These are phyloP conservation scores for Pristionchus mayeri DNA, from an alignment of 2,888 invertebrate genomes.

Conservation along the genomic window DNA sequence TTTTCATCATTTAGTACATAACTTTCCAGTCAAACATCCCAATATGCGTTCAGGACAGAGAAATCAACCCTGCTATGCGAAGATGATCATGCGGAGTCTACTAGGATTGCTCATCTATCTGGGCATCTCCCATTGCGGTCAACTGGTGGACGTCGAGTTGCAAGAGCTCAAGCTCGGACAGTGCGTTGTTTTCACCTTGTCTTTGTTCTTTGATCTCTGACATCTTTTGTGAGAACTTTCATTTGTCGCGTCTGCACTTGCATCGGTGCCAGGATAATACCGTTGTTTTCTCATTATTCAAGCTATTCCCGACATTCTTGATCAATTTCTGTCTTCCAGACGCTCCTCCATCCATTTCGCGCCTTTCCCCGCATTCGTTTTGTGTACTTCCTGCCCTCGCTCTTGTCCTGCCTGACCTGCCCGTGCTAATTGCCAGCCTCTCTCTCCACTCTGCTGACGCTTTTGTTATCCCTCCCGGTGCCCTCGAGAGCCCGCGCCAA, in stretches of 20 bases:
- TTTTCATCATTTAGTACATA: too few species aligned
- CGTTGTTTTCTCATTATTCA: background rate
- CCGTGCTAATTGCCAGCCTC: slow-evolving; percentile 37
- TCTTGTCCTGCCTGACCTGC: background rate
- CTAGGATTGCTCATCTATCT: background rate
- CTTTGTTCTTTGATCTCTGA: background rate
- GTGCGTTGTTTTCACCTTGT: slow-evolving; percentile 56
- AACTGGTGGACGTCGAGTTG: slow-evolving; percentile 65
- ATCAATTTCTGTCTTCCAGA: too few species aligned
- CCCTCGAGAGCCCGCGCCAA: background rate
- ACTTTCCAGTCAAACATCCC: too few species aligned
- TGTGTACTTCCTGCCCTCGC: background rate
- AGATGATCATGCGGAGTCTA: background rate
- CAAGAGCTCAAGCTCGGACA: slow-evolving; percentile 69
- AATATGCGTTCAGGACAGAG: too few species aligned
- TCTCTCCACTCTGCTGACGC: background rate
- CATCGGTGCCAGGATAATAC: too few species aligned
- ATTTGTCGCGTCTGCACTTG: too few species aligned
- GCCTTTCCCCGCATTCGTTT: background rate
- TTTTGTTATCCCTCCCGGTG: background rate
- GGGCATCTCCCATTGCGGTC: background rate
- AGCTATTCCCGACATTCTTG: too few species aligned
- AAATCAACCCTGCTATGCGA: background rate
- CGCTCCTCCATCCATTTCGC: background rate
- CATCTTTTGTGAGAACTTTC: too few species aligned